Percentiles rank a stretch among this genome's conserved stretches.
Evolutionary conservation across 2,888 invertebrate genomes (phyloP).

Genomic region (Deladenus siricidicola): DNA sequence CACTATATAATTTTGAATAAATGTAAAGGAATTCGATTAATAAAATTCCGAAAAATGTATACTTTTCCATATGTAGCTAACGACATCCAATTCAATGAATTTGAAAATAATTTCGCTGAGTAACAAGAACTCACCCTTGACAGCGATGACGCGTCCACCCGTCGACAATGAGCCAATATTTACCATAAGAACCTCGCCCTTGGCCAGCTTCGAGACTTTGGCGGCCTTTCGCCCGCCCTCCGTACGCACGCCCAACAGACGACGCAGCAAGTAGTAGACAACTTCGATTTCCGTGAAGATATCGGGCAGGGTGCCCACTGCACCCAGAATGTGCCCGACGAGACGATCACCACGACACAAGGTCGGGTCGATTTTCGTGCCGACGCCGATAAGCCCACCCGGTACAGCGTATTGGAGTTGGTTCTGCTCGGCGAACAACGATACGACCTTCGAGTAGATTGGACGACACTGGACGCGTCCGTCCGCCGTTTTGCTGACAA

Average conservation of each 20-base stretch:
- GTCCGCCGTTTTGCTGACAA: slow-evolving; percentile 90
- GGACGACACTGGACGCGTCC: slow-evolving; percentile 91
- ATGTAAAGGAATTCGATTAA: neutral
- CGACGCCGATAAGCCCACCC: slow-evolving; percentile 96
- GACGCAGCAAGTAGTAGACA: slow-evolving; percentile 83
- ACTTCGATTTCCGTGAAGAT: slow-evolving; percentile 97
- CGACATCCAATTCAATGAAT: slow-evolving; percentile 37
- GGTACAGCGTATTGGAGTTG: slow-evolving; percentile 94
- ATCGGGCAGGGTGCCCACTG: slow-evolving; percentile 88
- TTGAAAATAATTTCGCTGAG: neutral
- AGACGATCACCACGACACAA: slow-evolving; percentile 94
- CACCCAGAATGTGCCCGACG: slow-evolving; percentile 85
- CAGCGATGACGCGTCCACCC: slow-evolving; percentile 64
- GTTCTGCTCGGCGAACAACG: slow-evolving; percentile 94
- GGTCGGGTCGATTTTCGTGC: slow-evolving; percentile 97
- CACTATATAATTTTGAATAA: neutral
- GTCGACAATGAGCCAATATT: slow-evolving; percentile 98
- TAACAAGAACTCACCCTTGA: slow-evolving; percentile 55
- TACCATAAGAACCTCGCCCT: slow-evolving; percentile 83
- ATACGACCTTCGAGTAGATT: slow-evolving; percentile 86
- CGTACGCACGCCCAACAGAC: slow-evolving; percentile 89
- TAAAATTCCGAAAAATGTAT: too few relatives aligned
- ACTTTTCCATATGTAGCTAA: too few relatives aligned
- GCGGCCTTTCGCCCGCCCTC: slow-evolving; percentile 99
- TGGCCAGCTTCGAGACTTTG: slow-evolving; percentile 84